These are phyloP conservation scores for Drosophila miranda DNA, from an alignment of 1,140 invertebrate species.

Conservation along the genomic window DNA sequence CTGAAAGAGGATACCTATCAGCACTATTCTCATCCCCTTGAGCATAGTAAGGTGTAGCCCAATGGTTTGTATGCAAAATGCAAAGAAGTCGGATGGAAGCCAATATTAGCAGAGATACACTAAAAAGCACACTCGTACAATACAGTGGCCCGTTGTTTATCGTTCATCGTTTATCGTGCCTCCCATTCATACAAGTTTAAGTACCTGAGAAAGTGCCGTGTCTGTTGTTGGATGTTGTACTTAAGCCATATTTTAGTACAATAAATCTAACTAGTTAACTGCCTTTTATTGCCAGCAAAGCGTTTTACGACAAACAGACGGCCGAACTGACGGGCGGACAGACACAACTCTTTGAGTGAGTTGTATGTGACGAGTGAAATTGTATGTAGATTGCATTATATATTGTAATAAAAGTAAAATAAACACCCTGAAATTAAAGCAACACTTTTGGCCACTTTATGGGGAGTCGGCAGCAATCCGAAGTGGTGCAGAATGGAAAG, in stretches of 20 bases:
- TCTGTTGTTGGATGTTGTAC: conserved; percentile 53
- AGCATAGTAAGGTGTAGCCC: not conserved
- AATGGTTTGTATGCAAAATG: not conserved
- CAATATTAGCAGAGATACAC: not conserved
- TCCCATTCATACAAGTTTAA: conserved; percentile 42
- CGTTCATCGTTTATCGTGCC: conserved; percentile 5
- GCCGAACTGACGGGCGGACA: not conserved
- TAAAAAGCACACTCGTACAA: not conserved
- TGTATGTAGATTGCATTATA: conserved; percentile 75
- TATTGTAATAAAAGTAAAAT: conserved; percentile 75
- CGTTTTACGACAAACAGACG: conserved; percentile 73
- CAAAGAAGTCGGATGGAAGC: not conserved
- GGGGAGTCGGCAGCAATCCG: conserved; percentile 27
- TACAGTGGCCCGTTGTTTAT: not conserved
- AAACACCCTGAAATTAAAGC: conserved; percentile 73
- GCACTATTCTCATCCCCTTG: not conserved
- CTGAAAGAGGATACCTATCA: too few species aligned
- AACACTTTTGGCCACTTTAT: conserved; percentile 68
- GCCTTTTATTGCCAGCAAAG: conserved; percentile 80
- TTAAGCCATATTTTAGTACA: conserved; percentile 80
- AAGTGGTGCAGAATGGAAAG: conserved; percentile 9
- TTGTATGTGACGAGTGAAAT: conserved; percentile 52
- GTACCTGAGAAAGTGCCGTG: conserved; percentile 70
- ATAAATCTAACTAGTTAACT: conserved; percentile 81
- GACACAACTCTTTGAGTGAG: conserved; percentile 55